phyloP scores from a whole-genome alignment of 2,113 vertebrate genomes.

The Ia io region DNA sequence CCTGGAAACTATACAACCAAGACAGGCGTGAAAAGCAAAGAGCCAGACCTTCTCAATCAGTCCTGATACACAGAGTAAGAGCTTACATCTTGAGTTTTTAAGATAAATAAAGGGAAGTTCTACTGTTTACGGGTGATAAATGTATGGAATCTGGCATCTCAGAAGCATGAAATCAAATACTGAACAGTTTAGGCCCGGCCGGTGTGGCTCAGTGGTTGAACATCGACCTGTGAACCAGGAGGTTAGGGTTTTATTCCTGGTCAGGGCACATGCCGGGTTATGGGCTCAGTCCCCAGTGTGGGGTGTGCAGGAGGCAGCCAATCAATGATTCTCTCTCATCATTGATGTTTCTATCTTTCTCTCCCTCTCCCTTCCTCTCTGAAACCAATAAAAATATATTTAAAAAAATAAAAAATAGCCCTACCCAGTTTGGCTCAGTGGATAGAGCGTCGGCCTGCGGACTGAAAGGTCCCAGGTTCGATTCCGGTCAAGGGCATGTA shows the following conservation, averaged over 20 bases:
- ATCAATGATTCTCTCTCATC: not conserved
- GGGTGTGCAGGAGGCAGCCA: not conserved
- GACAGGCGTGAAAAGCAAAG: not conserved
- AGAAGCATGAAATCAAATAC: not conserved
- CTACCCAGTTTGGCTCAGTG: no score
- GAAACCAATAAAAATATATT: not conserved
- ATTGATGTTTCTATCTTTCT: not conserved
- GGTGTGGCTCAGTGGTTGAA: not conserved
- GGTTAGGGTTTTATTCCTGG: not conserved
- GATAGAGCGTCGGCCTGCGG: no score
- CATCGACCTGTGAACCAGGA: no score
- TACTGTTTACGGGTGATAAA: not conserved
- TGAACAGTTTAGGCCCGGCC: not conserved
- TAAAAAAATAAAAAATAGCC: not conserved
- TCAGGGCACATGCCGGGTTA: not conserved
- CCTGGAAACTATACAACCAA: not conserved
- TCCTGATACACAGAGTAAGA: not conserved
- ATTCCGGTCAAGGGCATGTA: no score
- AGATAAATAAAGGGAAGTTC: not conserved
- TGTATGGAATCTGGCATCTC: not conserved
- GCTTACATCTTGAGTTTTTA: not conserved
- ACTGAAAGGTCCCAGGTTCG: no score
- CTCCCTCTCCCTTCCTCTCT: not conserved
- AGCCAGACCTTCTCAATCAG: not conserved
- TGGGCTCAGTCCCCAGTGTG: not conserved